These are phyloP conservation scores for Hyles lineata DNA, from an alignment of 2,888 invertebrate genomes.

Conservation along the genomic window DNA sequence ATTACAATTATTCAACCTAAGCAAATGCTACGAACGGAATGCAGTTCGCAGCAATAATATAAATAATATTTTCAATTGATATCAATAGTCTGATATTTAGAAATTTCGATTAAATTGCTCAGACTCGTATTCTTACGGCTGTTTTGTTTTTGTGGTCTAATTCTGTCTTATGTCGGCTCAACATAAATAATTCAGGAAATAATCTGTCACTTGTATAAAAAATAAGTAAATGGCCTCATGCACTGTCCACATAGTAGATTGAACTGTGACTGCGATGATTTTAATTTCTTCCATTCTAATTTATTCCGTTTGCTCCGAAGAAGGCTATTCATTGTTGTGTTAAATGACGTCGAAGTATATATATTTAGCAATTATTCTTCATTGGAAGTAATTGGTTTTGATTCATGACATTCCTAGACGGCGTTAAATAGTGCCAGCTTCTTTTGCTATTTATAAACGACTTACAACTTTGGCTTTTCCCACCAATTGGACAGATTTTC, in stretches of 20 bases:
- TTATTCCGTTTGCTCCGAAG: conserved; percentile 7
- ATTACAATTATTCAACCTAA: not conserved
- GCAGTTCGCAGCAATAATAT: no score
- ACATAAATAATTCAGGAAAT: not conserved
- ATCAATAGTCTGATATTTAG: not conserved
- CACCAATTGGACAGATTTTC: not conserved
- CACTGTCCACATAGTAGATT: not conserved
- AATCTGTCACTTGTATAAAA: not conserved
- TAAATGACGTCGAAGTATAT: conserved; percentile 37
- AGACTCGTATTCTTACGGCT: not conserved
- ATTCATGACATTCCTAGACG: conserved; percentile 38
- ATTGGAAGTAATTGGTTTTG: conserved; percentile 54
- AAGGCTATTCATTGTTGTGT: conserved; percentile 36
- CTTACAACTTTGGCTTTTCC: conserved; percentile 7
- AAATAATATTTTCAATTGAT: not conserved
- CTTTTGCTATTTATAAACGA: conserved; percentile 8
- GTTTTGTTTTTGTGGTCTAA: not conserved
- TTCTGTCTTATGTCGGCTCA: not conserved
- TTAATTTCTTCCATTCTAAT: conserved; percentile 33
- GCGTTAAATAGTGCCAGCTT: conserved; percentile 27
- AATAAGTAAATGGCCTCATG: not conserved
- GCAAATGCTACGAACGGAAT: no score
- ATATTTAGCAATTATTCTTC: conserved; percentile 50
- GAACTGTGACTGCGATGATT: not conserved
- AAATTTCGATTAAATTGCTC: not conserved